Base-by-base conservation (phyloP, 2,888 invertebrate genomes). In the Odontocolon sp. region DNA sequence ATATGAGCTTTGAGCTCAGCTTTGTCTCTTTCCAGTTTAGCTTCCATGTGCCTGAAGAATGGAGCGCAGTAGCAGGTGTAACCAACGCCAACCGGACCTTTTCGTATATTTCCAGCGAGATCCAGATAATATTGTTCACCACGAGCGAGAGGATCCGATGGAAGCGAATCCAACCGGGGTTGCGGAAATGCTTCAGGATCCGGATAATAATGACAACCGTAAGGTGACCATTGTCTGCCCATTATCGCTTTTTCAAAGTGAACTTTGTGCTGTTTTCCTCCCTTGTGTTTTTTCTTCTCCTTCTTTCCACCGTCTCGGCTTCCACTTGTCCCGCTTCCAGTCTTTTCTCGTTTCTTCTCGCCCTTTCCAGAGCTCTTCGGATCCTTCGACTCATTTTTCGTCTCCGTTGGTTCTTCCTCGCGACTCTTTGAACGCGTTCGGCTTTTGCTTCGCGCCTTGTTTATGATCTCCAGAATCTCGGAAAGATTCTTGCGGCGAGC, bases 101-200 rank as follows among this genome's bases (percentile, higher is more conserved):
- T 98, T 84, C 97, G 95, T 77, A 98, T 96, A 87, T 98, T 98
- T 1, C 98, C 98, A 9, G 97, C 98, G 81, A 99, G 92, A 90
- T 98, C 98, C 82, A 98, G 92, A 90, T 95, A 99, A 90, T 98
- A 98, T 90, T 98, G 98, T 91, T 98, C 97, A 75, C 98, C 98
- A 85, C 95, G 94, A 84, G 93, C 93, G 16, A 97, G 91, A 0
- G 97, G 97, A 89, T 97, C 97, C 88, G 95, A 93, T 80, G 97
- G 97, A 78, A 97, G 91, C 61, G 96, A 96, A 90, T 96, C 96
- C 78, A 97, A 91, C 85, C 96, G 95, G 9, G 97, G 96, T 80
- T 95, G 94, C 0, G 97, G 97, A 88, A 97, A 97, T 57, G 95
- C 94, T 86, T 95, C 94, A 0, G 96, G 94, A 87, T 97, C 96